Conservation (phyloP, 2,888 invertebrate species). For the Cheilosia impressa region DNA sequence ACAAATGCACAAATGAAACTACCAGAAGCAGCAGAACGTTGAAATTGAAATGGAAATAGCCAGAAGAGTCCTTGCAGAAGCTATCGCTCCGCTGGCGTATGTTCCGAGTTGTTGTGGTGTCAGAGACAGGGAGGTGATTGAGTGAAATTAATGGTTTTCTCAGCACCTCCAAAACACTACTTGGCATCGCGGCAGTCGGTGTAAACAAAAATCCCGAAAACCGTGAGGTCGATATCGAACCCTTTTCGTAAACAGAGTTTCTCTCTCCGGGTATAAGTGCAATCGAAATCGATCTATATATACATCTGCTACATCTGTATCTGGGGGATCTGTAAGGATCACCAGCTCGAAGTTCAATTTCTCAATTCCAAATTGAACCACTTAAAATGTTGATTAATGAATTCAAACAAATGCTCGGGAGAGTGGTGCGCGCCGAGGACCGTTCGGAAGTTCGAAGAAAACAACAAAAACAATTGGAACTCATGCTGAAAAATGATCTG, state of each 20-base stretch:
- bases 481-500: slow-evolving; percentile 82
- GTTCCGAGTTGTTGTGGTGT: slow-evolving; percentile 65
- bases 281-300: neutral
- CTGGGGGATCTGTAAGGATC: slow-evolving; percentile 53
- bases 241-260: slow-evolving; percentile 33
- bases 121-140: slow-evolving; percentile 73
- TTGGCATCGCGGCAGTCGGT: slow-evolving; percentile 7
- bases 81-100: slow-evolving; percentile 8
- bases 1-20: slow-evolving; percentile 35
- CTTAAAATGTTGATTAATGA: slow-evolving; percentile 74
- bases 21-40: neutral
- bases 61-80: slow-evolving; percentile 61
- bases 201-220: slow-evolving; percentile 65
- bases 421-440: slow-evolving; percentile 9
- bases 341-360: slow-evolving; percentile 63
- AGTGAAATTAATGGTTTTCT: slow-evolving; percentile 73
- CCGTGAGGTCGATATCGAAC: slow-evolving; percentile 45
- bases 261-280: neutral
- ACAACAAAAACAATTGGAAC: neutral
- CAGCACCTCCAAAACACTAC: slow-evolving; percentile 62
- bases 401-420: slow-evolving; percentile 62
- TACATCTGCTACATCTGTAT: slow-evolving; percentile 45
- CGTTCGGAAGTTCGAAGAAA: slow-evolving; percentile 28
- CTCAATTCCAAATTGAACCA: slow-evolving; percentile 74
- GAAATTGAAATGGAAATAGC: slow-evolving; percentile 15